Evolutionary conservation across 2,888 invertebrate species (phyloP).

Genomic region (Napeogenes inachia): DNA sequence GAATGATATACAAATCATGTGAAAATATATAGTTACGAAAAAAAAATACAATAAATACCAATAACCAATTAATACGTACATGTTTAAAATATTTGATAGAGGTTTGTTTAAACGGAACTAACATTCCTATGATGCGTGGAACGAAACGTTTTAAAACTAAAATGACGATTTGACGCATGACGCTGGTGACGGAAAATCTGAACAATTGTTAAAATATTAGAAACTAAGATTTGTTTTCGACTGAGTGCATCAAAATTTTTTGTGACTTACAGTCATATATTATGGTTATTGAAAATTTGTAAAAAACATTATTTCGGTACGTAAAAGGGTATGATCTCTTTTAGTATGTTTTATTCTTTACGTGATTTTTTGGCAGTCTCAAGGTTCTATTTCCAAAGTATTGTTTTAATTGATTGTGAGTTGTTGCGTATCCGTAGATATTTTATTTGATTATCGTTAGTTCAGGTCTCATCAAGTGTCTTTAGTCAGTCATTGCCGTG

Average conservation of each 20-base stretch:
- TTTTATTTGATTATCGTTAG: conserved; percentile 60
- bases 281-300: conserved; percentile 19
- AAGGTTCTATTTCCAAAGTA: conserved; percentile 59
- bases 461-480: conserved; percentile 41
- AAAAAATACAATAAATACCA: too few species aligned
- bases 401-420: conserved; percentile 52
- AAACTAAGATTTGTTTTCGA: conserved; percentile 30
- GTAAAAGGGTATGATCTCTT: conserved; percentile 21
- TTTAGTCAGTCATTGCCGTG: conserved; percentile 40
- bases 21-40: too few species aligned
- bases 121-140: conserved; percentile 29
- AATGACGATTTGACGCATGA: conserved; percentile 34
- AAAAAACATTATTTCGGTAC: conserved; percentile 27
- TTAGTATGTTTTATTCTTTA: conserved; percentile 26
- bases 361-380: conserved; percentile 53
- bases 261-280: conserved; percentile 7
- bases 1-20: too few species aligned
- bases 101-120: not conserved
- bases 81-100: not conserved
- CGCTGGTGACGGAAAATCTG: conserved; percentile 35
- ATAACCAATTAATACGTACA: not conserved
- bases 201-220: conserved; percentile 33
- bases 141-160: conserved; percentile 41
- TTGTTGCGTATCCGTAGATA: conserved; percentile 46
- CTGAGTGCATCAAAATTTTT: conserved; percentile 15